Conservation (phyloP, 2,113 vertebrate species). For the Himantopus leucocephalus region DNA sequence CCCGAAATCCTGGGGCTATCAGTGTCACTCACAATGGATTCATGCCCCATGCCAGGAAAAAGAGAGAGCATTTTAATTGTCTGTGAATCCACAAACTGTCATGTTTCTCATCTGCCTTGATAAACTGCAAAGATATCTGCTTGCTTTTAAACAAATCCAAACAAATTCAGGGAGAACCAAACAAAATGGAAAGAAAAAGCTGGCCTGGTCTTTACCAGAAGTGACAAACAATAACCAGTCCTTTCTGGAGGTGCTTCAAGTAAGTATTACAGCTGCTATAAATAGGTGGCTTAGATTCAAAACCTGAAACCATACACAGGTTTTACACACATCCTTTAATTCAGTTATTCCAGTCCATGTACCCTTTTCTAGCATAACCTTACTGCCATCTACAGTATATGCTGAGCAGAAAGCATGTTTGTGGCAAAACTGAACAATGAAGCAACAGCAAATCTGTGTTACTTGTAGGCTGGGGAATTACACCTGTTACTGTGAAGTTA, state of each 20-base stretch:
- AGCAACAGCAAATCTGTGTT: not conserved
- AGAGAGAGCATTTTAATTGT: not conserved
- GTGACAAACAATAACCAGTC: not conserved
- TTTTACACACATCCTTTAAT: not conserved
- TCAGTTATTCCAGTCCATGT: not conserved
- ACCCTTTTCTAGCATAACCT: not conserved
- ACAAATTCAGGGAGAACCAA: not conserved
- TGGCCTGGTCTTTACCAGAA: not conserved
- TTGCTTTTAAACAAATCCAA: not conserved
- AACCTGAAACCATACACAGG: not conserved
- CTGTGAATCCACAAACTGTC: not conserved
- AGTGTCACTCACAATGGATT: not conserved
- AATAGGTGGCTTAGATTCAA: not conserved
- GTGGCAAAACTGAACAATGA: not conserved
- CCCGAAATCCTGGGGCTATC: not conserved
- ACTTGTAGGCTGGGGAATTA: not conserved
- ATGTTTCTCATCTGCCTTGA: not conserved
- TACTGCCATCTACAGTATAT: conserved; percentile 51
- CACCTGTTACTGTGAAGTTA: not conserved
- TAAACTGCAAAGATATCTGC: not conserved
- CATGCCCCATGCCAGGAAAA: rapidly evolving
- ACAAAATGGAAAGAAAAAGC: not conserved
- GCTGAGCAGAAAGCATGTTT: not conserved
- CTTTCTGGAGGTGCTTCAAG: not conserved
- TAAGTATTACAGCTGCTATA: not conserved